A percentile compares a stretch with the other conserved stretches of the same genome.
Evolutionary conservation across 2,113 vertebrate genomes (phyloP).

Genomic region (Eptesicus fuscus): DNA sequence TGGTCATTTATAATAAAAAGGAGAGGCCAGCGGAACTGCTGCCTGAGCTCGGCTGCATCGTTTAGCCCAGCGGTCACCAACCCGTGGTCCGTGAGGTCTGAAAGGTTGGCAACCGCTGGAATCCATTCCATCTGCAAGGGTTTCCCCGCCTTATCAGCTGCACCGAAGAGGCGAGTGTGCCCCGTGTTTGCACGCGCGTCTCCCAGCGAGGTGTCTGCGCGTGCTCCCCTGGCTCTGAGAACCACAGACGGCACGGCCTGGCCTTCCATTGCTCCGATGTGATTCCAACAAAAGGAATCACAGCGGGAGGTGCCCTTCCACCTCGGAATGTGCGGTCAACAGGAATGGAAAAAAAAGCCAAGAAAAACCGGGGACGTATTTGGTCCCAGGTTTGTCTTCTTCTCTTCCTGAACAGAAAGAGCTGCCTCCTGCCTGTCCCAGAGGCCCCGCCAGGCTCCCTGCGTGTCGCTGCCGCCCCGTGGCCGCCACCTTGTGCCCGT

Average conservation of each 20-base stretch:
- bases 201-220: slow-evolving; percentile 53
- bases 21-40: too few species aligned
- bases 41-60: too few species aligned
- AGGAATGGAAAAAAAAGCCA: slow-evolving; percentile 9
- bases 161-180: slow-evolving; percentile 11
- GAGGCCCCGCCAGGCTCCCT: not conserved
- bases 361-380: slow-evolving; percentile 15
- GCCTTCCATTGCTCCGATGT: slow-evolving; percentile 49
- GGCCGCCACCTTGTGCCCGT: not conserved
- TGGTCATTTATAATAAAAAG: too few species aligned
- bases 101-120: too few species aligned
- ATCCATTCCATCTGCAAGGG: slow-evolving; percentile 31
- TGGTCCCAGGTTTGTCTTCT: slow-evolving; percentile 17
- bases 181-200: slow-evolving; percentile 50
- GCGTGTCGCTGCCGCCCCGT: slow-evolving; percentile 4
- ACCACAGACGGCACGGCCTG: slow-evolving; percentile 34
- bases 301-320: slow-evolving; percentile 28
- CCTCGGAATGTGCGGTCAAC: slow-evolving; percentile 47
- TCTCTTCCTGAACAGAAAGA: slow-evolving; percentile 48
- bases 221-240: slow-evolving; percentile 56
- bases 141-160: slow-evolving; percentile 18
- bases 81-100: too few species aligned
- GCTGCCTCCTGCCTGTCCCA: slow-evolving; percentile 45
- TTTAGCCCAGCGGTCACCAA: too few species aligned
- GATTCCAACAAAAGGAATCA: slow-evolving; percentile 63